A percentile compares a stretch with the other conserved stretches of the same genome.
phyloP scores from a whole-genome alignment of 2,888 invertebrate genomes.

The Drosophila siamana region DNA sequence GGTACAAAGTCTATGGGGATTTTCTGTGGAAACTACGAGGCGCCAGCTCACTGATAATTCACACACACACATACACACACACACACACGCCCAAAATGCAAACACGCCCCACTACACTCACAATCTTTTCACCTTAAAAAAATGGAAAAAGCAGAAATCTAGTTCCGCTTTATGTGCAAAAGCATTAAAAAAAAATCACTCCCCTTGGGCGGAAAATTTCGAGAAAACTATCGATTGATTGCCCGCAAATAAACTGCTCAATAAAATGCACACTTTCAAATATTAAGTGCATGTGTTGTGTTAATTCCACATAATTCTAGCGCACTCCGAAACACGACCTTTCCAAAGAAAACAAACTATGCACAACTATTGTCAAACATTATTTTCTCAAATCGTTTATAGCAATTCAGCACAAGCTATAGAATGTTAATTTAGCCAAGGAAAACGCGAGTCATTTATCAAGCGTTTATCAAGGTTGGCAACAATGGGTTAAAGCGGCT shows the following conservation, averaged over 20 bases:
- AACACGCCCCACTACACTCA: not conserved
- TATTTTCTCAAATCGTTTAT: too few species aligned
- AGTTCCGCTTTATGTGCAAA: not conserved
- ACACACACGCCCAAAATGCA: not conserved
- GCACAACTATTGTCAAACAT: too few species aligned
- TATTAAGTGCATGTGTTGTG: too few species aligned
- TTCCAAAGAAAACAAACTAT: too few species aligned
- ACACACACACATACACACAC: too few species aligned
- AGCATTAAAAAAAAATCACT: too few species aligned
- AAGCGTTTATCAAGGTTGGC: not conserved
- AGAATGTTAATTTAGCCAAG: too few species aligned
- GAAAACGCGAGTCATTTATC: too few species aligned
- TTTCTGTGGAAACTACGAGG: slow-evolving; percentile 29
- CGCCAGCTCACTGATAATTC: slow-evolving; percentile 42
- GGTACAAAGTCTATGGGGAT: slow-evolving; percentile 30
- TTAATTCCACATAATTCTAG: too few species aligned
- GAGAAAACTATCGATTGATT: not conserved
- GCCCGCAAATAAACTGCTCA: not conserved
- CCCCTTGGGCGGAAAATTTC: not conserved
- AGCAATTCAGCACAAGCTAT: too few species aligned
- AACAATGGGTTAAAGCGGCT: slow-evolving; percentile 3
- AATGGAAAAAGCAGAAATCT: too few species aligned
- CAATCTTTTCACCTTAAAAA: slow-evolving; percentile 1
- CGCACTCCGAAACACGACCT: too few species aligned
- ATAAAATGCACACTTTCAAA: not conserved